These are phyloP conservation scores for Pterois miles DNA, from an alignment of 2,797 vertebrate species.

Conservation along the genomic window DNA sequence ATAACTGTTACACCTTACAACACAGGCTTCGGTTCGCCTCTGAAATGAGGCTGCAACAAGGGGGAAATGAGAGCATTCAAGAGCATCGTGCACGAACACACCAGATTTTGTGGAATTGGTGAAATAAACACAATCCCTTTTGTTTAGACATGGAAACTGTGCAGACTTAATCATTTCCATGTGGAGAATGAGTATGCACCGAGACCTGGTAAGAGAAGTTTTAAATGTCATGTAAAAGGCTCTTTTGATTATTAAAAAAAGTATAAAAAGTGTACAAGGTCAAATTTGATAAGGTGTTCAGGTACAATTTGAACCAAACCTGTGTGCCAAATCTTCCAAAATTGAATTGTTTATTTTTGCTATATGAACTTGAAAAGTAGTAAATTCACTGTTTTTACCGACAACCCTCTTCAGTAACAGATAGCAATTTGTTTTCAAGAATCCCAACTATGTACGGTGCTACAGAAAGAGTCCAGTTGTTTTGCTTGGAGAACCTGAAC, in stretches of 20 bases:
- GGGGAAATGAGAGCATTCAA: not conserved
- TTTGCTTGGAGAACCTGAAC: not conserved
- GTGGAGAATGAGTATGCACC: not conserved
- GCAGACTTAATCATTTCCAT: not conserved
- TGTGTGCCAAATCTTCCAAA: not conserved
- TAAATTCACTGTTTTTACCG: not conserved
- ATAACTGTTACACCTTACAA: slow-evolving; percentile 34
- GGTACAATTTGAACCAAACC: not conserved
- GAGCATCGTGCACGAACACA: not conserved
- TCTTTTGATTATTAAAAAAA: not conserved
- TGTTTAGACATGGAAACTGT: not conserved
- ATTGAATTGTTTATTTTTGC: not conserved
- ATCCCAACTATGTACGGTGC: not conserved
- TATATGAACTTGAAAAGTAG: not conserved
- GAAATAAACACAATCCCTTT: slow-evolving; percentile 2
- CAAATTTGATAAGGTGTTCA: slow-evolving; percentile 9
- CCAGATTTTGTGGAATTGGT: not conserved
- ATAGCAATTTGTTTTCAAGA: slow-evolving; percentile 5
- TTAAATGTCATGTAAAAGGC: not conserved
- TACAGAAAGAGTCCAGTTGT: slow-evolving; percentile 27
- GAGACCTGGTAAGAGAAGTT: not conserved
- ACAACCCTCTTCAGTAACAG: not conserved
- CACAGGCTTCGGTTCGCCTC: not conserved
- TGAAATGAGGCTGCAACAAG: slow-evolving; percentile 31
- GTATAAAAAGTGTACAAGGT: not conserved